phyloP scores from a whole-genome alignment of 1,140 invertebrate genomes.

The Drosophila neocordata region DNA sequence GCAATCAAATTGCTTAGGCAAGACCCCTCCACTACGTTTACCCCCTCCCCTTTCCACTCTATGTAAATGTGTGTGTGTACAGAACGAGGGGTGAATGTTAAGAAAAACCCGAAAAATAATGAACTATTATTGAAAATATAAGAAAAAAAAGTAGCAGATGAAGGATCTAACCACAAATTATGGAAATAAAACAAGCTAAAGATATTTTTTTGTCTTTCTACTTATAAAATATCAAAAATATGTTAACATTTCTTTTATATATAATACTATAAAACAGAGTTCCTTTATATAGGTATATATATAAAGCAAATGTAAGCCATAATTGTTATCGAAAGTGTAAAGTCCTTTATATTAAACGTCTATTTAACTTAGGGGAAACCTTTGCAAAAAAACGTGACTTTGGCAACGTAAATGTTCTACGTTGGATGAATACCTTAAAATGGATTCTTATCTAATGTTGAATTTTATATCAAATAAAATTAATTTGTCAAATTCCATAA shows the following conservation, averaged over 20 bases:
- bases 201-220: not conserved
- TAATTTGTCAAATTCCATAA: slow-evolving; percentile 48
- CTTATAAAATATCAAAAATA: too few species aligned
- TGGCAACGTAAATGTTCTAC: not conserved
- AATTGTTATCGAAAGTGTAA: not conserved
- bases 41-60: not conserved
- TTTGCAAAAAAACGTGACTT: not conserved
- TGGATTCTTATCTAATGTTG: slow-evolving; percentile 37
- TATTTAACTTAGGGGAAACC: not conserved
- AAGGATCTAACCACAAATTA: not conserved
- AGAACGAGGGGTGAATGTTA: slow-evolving; percentile 14
- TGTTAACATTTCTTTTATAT: too few species aligned
- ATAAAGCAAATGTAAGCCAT: too few species aligned
- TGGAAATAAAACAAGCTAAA: not conserved
- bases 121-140: not conserved
- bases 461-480: slow-evolving; percentile 52
- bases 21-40: not conserved
- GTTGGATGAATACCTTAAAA: not conserved
- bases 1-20: slow-evolving; percentile 52
- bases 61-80: too few species aligned
- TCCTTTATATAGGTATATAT: too few species aligned
- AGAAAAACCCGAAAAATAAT: not conserved
- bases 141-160: not conserved
- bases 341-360: not conserved
- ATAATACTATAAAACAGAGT: too few species aligned